A percentile compares a stretch with the other conserved stretches of the same genome.
Evolutionary conservation across 2,113 vertebrate species (phyloP).

Genomic region (Tachuris rubrigastra): DNA sequence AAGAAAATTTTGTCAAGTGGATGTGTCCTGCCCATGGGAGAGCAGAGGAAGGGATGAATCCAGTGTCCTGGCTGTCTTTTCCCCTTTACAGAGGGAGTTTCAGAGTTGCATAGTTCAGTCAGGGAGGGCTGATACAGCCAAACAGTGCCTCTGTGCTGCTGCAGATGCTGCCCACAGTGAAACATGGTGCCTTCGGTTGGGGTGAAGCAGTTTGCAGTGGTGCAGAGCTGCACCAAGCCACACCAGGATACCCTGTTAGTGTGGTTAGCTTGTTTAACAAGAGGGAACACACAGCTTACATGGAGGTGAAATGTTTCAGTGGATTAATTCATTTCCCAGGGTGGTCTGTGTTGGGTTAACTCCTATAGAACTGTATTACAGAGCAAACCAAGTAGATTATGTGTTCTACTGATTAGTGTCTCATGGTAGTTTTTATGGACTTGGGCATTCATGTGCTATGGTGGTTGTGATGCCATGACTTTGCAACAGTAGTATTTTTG

Average conservation of each 20-base stretch:
- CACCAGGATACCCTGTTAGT: neutral
- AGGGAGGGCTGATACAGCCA: accelerated
- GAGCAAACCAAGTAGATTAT: neutral
- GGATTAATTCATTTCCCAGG: neutral
- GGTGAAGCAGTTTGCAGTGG: accelerated
- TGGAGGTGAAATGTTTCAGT: neutral
- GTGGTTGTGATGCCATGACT: neutral
- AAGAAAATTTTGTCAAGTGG: neutral
- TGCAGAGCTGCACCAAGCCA: neutral
- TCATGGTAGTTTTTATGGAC: neutral
- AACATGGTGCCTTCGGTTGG: accelerated
- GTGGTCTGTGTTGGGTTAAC: neutral
- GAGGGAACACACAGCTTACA: neutral
- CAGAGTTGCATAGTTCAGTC: neutral
- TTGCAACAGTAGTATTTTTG: neutral
- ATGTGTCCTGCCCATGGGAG: neutral
- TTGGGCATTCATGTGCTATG: neutral
- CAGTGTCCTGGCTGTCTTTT: neutral
- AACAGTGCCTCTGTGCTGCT: neutral
- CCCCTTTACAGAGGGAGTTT: neutral
- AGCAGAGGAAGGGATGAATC: neutral
- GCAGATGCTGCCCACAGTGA: neutral
- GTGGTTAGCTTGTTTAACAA: neutral
- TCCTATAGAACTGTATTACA: neutral
- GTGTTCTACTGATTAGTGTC: neutral